These are phyloP conservation scores for Drosophila nr. fundita DNA, from an alignment of 2,888 invertebrate species.

Conservation along the genomic window DNA sequence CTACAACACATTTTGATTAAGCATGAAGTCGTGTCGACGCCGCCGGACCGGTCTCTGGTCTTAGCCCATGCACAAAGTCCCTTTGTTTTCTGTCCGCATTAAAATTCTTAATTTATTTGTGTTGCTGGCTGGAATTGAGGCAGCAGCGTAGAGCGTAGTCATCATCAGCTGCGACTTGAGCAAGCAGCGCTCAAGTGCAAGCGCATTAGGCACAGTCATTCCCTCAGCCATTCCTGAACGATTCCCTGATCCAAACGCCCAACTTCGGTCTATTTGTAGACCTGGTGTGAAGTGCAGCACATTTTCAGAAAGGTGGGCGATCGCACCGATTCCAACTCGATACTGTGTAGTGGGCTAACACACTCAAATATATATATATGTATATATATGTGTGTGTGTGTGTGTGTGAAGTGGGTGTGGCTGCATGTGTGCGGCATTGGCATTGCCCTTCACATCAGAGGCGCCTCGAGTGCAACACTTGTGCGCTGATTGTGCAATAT, in stretches of 20 bases:
- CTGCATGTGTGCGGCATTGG: conserved; percentile 36
- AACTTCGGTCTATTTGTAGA: conserved; percentile 51
- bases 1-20: conserved; percentile 79
- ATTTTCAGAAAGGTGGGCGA: conserved; percentile 74
- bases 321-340: conserved; percentile 55
- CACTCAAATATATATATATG: not conserved
- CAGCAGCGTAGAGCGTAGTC: conserved; percentile 43
- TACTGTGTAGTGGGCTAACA: conserved; percentile 28
- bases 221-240: conserved; percentile 31
- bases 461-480: conserved; percentile 70
- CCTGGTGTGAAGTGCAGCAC: conserved; percentile 75
- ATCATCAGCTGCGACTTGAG: conserved; percentile 70
- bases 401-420: conserved; percentile 72
- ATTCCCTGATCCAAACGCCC: conserved; percentile 35
- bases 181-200: conserved; percentile 70
- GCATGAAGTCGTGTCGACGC: conserved; percentile 73
- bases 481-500: conserved; percentile 76
- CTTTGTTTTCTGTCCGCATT: conserved; percentile 72
- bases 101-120: conserved; percentile 77
- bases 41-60: conserved; percentile 13
- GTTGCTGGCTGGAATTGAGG: conserved; percentile 16
- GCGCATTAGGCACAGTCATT: conserved; percentile 77
- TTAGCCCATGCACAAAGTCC: conserved; percentile 28
- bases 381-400: not conserved
- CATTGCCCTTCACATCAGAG: conserved; percentile 53